Base-by-base conservation (phyloP, 2,113 vertebrate genomes). In the Dasypus novemcinctus region DNA sequence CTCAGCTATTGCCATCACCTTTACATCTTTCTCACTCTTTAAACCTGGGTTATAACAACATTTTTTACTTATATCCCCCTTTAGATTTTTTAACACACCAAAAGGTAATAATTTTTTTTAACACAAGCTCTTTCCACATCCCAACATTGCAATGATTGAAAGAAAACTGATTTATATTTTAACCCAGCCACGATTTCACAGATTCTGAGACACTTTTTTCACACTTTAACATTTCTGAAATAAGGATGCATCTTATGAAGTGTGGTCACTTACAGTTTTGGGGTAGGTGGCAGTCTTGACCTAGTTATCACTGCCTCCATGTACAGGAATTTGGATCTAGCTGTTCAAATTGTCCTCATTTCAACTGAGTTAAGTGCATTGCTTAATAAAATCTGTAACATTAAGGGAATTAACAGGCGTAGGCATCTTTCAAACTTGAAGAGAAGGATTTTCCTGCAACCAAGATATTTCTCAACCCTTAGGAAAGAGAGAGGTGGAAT, bases 341-440 rank as follows among this genome's bases (percentile, higher is more conserved):
- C 85, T 85, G 54, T 81, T 96, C 74, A 85, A 49, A 71, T 10
- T 23, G 31, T 84, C 27, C 6, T 68, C 41, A 6, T 54, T 92
- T 94, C 41, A 80, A 15, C 31, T 49, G 41, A 96, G 14, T 63
- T n/a, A 85, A 59, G 21, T 31, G 10, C 36, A 14, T 57, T 95
- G 64, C 86, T 92, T 90, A 38, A 87, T 84, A 83, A 96, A 95
- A 95, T 43, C 18, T 66, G 61, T n/a, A 91, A 63, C 74, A 61
- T n/a, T 87, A 72, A 95, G 17, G 36, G 46, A 81, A 54, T 75
- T 66, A 80, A 61, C 43, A 81, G 36, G 61, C n/a, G 81, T n/a
- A 38, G 38, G 38, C 68, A 15, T 66, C 20, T 21, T 46, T 93
- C 78, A 69, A 14, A n/a, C 15, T 68, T 68, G 59, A 49, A 7